Evolutionary conservation across 2,888 invertebrate species (phyloP), one percentile per base, ranked within the genome.

Genomic region (Acleris sparsana): DNA sequence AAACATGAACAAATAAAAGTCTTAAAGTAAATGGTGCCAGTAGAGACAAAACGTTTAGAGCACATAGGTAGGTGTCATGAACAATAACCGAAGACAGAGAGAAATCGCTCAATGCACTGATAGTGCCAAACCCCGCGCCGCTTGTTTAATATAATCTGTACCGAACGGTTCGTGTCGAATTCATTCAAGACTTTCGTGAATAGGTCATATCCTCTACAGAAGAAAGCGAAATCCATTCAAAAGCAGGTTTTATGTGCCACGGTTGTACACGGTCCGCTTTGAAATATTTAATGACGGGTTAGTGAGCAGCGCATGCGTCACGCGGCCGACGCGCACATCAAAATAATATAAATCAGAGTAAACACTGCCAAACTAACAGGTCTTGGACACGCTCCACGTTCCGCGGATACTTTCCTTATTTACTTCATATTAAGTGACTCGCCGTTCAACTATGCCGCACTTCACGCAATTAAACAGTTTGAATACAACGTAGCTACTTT

Each of bases 331-430:
- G 25, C 33, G 29, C 18, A 18, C 60, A 51, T 61, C 60, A 22
- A 55, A 65, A 59, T 60, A 59, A 63, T 53, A 49, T 39, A 53
- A 43, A 60, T 44, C 53, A 39, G 53, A 29, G 63, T 53, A 39
- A 39, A 22, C 33, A 22, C 52, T 29, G 56, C 48, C 55, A 57
- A 52, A 62, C 55, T 49, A 62, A 57, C 71, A 72, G 66, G 72
- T 76, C 13, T 39, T 79, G 79, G 76, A 76, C 71, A 63, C 70
- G 62, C 62, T 79, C 79, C 80, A 80, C 75, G 71, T 72, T 71
- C 70, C 66, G 53, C 63, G 29, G 39, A 58, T 17, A 57, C 52
- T 68, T 72, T 58, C 63, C 48, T 67, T 67, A 67, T 69, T 70
- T 61, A 69, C 53, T 49, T 53, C 16, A 43, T 17, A 64, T 55